Evolutionary conservation across 2,888 invertebrate species (phyloP).

Genomic region (Eretmocerus hayati): DNA sequence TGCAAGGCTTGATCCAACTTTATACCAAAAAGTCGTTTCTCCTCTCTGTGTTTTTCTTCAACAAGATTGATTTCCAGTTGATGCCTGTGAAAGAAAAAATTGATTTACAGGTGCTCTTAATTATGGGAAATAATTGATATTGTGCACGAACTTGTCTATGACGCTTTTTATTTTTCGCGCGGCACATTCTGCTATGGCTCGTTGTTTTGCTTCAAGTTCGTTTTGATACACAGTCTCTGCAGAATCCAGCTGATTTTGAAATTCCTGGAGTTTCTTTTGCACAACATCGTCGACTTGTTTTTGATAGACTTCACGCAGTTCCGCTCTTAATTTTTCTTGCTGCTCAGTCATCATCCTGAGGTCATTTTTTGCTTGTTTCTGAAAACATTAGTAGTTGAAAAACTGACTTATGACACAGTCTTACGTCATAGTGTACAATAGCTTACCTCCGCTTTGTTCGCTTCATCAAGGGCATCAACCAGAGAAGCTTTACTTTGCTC

Average conservation of each 20-base stretch:
- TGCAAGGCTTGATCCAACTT: conserved; percentile 65
- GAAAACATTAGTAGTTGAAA: conserved; percentile 17
- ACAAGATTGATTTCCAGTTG: conserved; percentile 67
- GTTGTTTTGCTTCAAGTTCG: conserved; percentile 60
- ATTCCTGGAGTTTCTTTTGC: conserved; percentile 67
- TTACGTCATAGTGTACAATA: not conserved
- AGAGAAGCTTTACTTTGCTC: conserved; percentile 54
- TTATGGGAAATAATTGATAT: conserved; percentile 3
- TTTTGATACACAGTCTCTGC: conserved; percentile 60
- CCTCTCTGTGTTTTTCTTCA: conserved; percentile 73
- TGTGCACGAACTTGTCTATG: conserved; percentile 55
- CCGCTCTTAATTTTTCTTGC: conserved; percentile 58
- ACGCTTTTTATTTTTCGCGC: conserved; percentile 66
- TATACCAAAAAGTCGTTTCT: conserved; percentile 64
- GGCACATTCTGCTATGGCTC: conserved; percentile 61
- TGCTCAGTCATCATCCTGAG: conserved; percentile 46
- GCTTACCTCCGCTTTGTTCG: conserved; percentile 47
- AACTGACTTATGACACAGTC: not conserved
- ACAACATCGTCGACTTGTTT: conserved; percentile 75
- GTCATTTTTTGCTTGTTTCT: conserved; percentile 48
- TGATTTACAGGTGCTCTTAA: not conserved
- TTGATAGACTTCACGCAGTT: conserved; percentile 70
- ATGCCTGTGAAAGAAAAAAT: conserved; percentile 50
- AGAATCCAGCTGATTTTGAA: conserved; percentile 65
- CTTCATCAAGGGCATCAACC: conserved; percentile 50